phyloP scores from a whole-genome alignment of 2,888 invertebrate species.

The Mythimna lalbum region DNA sequence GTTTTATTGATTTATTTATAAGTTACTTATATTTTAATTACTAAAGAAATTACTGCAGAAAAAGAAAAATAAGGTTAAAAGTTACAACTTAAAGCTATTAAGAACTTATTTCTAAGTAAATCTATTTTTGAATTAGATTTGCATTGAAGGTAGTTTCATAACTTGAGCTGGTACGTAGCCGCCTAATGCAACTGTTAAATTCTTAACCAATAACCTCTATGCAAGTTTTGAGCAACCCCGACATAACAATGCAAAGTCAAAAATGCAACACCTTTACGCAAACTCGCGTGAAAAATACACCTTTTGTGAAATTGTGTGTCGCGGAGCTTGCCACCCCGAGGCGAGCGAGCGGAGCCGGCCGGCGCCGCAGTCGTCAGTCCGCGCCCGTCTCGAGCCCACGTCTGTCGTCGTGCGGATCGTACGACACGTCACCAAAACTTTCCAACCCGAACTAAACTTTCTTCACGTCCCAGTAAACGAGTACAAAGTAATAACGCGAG shows the following conservation, averaged over 20 bases:
- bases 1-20: too few species aligned
- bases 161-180: background rate
- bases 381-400: constrained; percentile 69
- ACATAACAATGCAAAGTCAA: constrained; percentile 27
- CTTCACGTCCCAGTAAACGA: constrained; percentile 70
- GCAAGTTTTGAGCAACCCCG: constrained; percentile 28
- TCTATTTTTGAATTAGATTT: background rate
- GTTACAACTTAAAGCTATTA: background rate
- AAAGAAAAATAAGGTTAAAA: background rate
- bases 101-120: background rate
- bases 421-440: constrained; percentile 85
- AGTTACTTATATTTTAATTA: too few species aligned
- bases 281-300: constrained; percentile 34
- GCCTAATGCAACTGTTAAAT: constrained; percentile 22
- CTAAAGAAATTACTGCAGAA: background rate
- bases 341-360: constrained; percentile 76
- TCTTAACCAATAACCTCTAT: constrained; percentile 13
- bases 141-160: background rate
- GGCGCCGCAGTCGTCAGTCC: constrained; percentile 78
- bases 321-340: constrained; percentile 59
- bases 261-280: constrained; percentile 36
- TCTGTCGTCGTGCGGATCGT: constrained; percentile 60
- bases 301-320: constrained; percentile 36
- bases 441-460: constrained; percentile 82
- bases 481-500: constrained; percentile 65